Evolutionary conservation across 1,140 invertebrate genomes (phyloP).

Genomic region (Pseudomyrmex pallidus): DNA sequence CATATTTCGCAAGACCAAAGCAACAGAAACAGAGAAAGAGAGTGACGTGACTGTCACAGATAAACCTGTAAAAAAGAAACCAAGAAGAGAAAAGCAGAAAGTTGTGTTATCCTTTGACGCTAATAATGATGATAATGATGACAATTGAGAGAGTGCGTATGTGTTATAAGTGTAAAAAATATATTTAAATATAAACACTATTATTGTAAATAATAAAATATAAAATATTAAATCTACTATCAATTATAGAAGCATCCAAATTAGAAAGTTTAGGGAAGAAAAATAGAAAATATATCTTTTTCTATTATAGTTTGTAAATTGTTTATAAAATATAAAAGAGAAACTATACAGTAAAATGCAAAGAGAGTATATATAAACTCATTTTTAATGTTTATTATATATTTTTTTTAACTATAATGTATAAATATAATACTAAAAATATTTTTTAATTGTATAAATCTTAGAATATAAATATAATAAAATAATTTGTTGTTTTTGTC

Average conservation of each 20-base stretch:
- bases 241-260: too few relatives aligned
- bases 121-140: slow-evolving; percentile 79
- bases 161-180: slow-evolving; percentile 49
- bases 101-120: slow-evolving; percentile 85
- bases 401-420: too few relatives aligned
- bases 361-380: background rate
- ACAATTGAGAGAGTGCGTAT: background rate
- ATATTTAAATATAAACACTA: slow-evolving; percentile 2
- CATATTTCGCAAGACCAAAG: slow-evolving; percentile 85
- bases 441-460: too few relatives aligned
- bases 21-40: slow-evolving; percentile 45
- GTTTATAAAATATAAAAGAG: background rate
- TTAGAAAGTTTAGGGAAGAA: too few relatives aligned
- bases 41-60: slow-evolving; percentile 8
- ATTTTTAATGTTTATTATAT: too few relatives aligned
- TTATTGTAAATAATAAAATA: slow-evolving; percentile 13
- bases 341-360: background rate
- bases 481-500: background rate
- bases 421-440: too few relatives aligned
- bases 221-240: background rate
- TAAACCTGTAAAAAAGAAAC: slow-evolving; percentile 76
- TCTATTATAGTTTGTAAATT: too few relatives aligned
- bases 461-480: background rate
- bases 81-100: slow-evolving; percentile 82
- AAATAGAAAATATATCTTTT: too few relatives aligned